These are phyloP conservation scores for Polyploca ridens DNA, from an alignment of 2,888 invertebrate species.

Conservation along the genomic window DNA sequence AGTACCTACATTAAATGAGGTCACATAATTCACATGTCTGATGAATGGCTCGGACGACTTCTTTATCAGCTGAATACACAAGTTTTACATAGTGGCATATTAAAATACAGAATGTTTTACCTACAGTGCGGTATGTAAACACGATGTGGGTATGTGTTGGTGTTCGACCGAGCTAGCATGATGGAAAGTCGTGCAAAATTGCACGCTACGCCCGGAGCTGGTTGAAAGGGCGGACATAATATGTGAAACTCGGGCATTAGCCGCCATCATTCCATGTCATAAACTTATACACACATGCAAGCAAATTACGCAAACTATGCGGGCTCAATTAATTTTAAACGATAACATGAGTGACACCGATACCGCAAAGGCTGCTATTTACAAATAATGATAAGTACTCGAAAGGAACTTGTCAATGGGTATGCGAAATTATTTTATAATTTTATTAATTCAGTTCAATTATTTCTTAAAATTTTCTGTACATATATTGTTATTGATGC, in stretches of 20 bases:
- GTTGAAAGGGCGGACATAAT: constrained; percentile 39
- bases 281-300: constrained; percentile 27
- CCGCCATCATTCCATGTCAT: constrained; percentile 33
- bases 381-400: constrained; percentile 17
- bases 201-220: constrained; percentile 50
- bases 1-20: constrained; percentile 21
- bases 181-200: constrained; percentile 73
- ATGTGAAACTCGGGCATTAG: constrained; percentile 54
- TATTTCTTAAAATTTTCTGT: too few relatives aligned
- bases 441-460: not conserved
- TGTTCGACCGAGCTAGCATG: constrained; percentile 1
- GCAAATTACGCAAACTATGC: constrained; percentile 35
- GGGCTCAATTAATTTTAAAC: constrained; percentile 48
- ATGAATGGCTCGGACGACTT: constrained; percentile 22
- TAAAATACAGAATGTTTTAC: constrained; percentile 16
- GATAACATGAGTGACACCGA: constrained; percentile 25
- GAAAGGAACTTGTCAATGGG: constrained; percentile 17
- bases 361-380: constrained; percentile 22
- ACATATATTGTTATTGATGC: not conserved
- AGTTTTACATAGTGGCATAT: constrained; percentile 24
- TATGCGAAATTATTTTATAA: not conserved
- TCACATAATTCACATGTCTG: constrained; percentile 22
- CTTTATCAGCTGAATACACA: constrained; percentile 28
- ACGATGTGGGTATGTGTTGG: not conserved
- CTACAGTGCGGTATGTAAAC: not conserved